Base-by-base conservation (phyloP, 1,140 invertebrate species). In the Drosophila kohkoa region DNA sequence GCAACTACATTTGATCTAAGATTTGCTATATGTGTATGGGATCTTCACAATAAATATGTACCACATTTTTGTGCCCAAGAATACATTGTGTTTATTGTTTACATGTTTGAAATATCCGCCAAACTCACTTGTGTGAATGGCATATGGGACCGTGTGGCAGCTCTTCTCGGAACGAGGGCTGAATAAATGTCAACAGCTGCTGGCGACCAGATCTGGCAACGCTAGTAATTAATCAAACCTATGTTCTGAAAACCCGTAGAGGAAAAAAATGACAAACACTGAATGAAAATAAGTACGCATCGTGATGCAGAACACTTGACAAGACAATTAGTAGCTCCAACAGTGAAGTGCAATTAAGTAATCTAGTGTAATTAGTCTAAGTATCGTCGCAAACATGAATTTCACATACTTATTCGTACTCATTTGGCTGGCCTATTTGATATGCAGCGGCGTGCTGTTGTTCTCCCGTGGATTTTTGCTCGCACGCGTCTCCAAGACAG, bases 401-500 rank as follows among this genome's bases (percentile, higher is more conserved):
- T 76, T 79, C 10, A 90, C 78, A 5, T 92, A 90, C 72, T 57
- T 95, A 46, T 89, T 95, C 41, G 94, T 96, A 82, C 93, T 97
- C 46, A 77, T 95, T 70, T 97, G 96, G 96, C 93, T 97, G 82
- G 94, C 94, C 7, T 96, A 96, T 86, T 92, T 97, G 60, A 94
- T 97, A 90, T 92, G 95, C 48, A 94, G 95, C 28, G 96, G 96
- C 7, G 93, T 96, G 60, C 86, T 97, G 20, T 94, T 98, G 60
- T 98, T 98, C 92, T 95, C 96, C 0, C 95, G 96, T 82, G 98
- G 98, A 52, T 98, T 98, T 93, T 93, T 98, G 35, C 92, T 98
- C 32, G 96, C 95, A 74, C 95, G 97, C 79, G 94, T 96, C 74
- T 95, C 96, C 11, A 93, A 96, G 57, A 93, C 93, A n/a, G 94